These are phyloP conservation scores for Halcyon badia DNA, from an alignment of 2,797 vertebrate species.

Conservation along the genomic window DNA sequence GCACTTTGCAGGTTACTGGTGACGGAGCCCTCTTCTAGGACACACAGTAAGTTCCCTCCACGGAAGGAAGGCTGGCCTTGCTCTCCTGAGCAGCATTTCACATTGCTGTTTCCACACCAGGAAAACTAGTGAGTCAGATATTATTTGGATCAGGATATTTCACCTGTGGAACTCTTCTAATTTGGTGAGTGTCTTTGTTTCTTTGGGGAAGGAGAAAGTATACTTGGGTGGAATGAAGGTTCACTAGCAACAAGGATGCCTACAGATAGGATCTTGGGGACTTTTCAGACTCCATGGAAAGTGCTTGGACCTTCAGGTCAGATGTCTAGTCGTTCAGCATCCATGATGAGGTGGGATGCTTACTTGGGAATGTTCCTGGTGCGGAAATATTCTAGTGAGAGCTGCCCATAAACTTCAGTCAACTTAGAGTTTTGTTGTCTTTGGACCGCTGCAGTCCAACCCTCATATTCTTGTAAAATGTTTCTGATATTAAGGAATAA, in stretches of 20 bases:
- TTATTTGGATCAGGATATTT: not conserved
- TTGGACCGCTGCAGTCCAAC: not conserved
- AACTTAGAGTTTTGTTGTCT: not conserved
- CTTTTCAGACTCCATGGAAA: not conserved
- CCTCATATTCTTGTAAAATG: not conserved
- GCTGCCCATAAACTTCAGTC: not conserved
- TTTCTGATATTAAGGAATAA: not conserved
- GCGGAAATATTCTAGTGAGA: not conserved
- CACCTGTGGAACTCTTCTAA: not conserved
- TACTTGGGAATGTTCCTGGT: not conserved
- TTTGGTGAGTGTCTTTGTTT: not conserved
- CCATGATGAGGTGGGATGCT: not conserved
- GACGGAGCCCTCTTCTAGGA: not conserved
- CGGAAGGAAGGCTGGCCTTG: not conserved
- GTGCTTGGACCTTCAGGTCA: not conserved
- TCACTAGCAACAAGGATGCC: not conserved
- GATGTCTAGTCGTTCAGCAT: not conserved
- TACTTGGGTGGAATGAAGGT: not conserved
- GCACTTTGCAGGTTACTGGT: not conserved
- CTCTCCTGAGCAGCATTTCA: not conserved
- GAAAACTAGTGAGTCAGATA: not conserved
- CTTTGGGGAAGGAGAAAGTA: not conserved
- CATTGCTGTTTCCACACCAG: rapidly evolving
- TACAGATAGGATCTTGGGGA: not conserved
- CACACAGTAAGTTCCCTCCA: rapidly evolving